Percentiles rank a stretch among this genome's conserved stretches.
These are phyloP conservation scores for Notocelia uddmanniana DNA, from an alignment of 2,888 invertebrate genomes.

Conservation along the genomic window DNA sequence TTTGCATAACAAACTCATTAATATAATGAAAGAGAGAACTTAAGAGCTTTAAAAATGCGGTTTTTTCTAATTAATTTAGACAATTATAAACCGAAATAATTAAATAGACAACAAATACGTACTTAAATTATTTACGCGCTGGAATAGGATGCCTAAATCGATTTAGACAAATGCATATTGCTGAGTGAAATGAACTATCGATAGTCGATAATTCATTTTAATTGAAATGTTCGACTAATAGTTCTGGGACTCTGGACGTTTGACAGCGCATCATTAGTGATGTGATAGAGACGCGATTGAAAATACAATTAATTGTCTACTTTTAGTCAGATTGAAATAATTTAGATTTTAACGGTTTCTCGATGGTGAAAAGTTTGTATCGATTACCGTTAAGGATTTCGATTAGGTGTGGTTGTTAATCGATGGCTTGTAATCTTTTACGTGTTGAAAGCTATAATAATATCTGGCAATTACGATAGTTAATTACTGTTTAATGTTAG, in stretches of 20 bases:
- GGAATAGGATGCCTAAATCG: conserved; percentile 45
- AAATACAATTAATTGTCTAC: conserved; percentile 63
- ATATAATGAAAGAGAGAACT: not conserved
- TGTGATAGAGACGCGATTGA: conserved; percentile 66
- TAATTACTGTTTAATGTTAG: conserved; percentile 2
- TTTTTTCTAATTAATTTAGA: not conserved
- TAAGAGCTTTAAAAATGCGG: not conserved
- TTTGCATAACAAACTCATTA: not conserved
- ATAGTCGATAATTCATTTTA: conserved; percentile 77
- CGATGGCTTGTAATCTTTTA: not conserved
- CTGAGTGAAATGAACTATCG: conserved; percentile 61
- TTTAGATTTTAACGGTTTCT: conserved; percentile 36
- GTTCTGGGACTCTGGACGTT: conserved; percentile 70
- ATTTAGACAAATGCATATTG: conserved; percentile 49
- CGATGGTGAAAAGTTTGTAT: conserved; percentile 18
- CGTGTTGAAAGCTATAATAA: conserved; percentile 7
- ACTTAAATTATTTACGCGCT: conserved; percentile 29
- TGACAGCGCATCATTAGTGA: conserved; percentile 78
- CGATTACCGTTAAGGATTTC: conserved; percentile 9
- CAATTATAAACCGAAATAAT: conserved; percentile 21
- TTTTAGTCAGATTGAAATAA: conserved; percentile 49
- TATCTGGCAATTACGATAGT: not conserved
- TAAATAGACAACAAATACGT: conserved; percentile 4
- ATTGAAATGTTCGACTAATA: conserved; percentile 80
- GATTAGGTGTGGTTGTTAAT: conserved; percentile 4